Conservation (phyloP, 2,888 invertebrate species). For the Macaria notata region DNA sequence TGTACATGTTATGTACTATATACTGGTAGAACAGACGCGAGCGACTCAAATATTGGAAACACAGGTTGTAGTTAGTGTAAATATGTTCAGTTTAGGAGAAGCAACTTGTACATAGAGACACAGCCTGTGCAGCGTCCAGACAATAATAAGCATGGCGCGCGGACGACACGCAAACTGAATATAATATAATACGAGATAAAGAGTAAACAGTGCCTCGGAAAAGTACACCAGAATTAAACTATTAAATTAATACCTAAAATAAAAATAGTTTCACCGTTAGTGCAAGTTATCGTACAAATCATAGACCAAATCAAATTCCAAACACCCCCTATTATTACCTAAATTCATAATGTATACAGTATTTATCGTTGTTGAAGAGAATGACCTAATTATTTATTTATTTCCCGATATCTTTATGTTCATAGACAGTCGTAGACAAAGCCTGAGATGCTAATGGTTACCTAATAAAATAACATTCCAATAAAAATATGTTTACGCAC, state of each 20-base stretch:
- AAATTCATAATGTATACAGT: slow-evolving; percentile 59
- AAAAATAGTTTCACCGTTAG: slow-evolving; percentile 60
- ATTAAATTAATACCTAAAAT: slow-evolving; percentile 25
- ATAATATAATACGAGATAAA: slow-evolving; percentile 15
- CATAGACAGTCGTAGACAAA: slow-evolving; percentile 57
- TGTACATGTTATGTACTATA: too few species aligned
- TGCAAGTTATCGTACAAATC: slow-evolving; percentile 77
- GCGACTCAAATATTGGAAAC: too few species aligned
- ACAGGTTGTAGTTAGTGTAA: slow-evolving; percentile 24
- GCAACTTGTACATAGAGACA: slow-evolving; percentile 54
- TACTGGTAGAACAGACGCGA: too few species aligned
- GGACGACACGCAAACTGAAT: slow-evolving; percentile 9
- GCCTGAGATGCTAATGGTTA: slow-evolving; percentile 70
- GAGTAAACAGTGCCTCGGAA: slow-evolving; percentile 56
- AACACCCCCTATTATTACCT: slow-evolving; percentile 52
- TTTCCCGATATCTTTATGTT: slow-evolving; percentile 44
- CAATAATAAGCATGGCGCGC: slow-evolving; percentile 51
- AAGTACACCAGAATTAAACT: slow-evolving; percentile 40
- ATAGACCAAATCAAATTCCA: slow-evolving; percentile 75
- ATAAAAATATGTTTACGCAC: slow-evolving; percentile 17
- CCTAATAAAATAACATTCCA: slow-evolving; percentile 75
- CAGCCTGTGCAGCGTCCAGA: slow-evolving; percentile 60
- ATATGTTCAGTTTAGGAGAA: slow-evolving; percentile 47
- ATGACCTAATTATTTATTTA: slow-evolving; percentile 41
- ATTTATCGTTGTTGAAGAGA: slow-evolving; percentile 65